Conservation (phyloP, 1,140 invertebrate genomes). For the Drosophila bifasciata region DNA sequence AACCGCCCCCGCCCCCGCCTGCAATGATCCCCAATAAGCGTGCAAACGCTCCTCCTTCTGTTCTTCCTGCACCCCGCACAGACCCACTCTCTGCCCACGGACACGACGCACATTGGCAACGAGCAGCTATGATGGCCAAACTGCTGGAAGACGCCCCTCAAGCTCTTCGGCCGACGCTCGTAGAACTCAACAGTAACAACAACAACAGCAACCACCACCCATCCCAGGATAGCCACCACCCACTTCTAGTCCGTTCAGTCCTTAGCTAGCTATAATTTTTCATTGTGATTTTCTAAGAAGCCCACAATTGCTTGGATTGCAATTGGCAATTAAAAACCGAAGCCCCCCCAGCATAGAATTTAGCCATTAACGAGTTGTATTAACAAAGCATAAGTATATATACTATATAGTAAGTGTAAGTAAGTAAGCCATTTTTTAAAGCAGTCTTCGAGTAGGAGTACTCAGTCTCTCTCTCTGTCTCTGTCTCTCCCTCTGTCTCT, state of each 20-base stretch:
- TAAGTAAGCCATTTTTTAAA: conserved; percentile 44
- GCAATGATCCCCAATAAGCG: neutral
- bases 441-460: conserved; percentile 38
- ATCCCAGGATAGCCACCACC: conserved; percentile 10
- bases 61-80: conserved; percentile 29
- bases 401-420: too few relatives aligned
- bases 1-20: too few relatives aligned
- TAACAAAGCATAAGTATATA: too few relatives aligned
- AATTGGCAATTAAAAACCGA: conserved; percentile 24
- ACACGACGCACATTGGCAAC: conserved; percentile 83
- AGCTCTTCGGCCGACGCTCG: conserved; percentile 58
- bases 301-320: conserved; percentile 49
- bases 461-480: conserved; percentile 3
- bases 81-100: conserved; percentile 83
- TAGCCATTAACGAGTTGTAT: conserved; percentile 43
- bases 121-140: conserved; percentile 82
- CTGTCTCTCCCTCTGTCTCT: neutral
- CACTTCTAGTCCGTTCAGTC: conserved; percentile 16
- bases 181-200: conserved; percentile 25
- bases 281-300: conserved; percentile 63
- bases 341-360: neutral
- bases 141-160: conserved; percentile 48
- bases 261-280: conserved; percentile 40
- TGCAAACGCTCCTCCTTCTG: neutral
- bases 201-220: too few relatives aligned